A percentile compares a stretch with the other conserved stretches of the same genome.
Evolutionary conservation across 2,797 vertebrate genomes (phyloP).

Genomic region (Meda fulgida): DNA sequence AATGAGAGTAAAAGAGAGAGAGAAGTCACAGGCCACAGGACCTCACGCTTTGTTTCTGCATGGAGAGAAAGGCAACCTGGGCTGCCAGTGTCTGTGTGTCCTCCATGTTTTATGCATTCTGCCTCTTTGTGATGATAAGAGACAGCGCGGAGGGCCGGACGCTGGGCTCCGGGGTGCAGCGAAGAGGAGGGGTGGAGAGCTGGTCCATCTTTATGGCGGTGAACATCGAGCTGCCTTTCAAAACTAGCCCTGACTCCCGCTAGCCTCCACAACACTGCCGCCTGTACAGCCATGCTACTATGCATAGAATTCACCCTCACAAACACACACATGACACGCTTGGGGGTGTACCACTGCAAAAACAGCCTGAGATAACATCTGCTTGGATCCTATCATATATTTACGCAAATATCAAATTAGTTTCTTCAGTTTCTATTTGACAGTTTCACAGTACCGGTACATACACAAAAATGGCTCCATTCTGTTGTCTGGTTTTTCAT

Average conservation of each 20-base stretch:
- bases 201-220: background rate
- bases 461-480: background rate
- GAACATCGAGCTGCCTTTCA: constrained; percentile 1
- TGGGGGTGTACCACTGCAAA: background rate
- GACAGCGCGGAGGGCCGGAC: constrained; percentile 76
- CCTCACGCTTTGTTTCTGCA: constrained; percentile 76
- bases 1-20: constrained; percentile 15
- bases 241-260: constrained; percentile 20
- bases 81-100: constrained; percentile 78
- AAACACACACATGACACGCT: constrained; percentile 16
- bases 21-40: constrained; percentile 81
- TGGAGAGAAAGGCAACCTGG: constrained; percentile 78
- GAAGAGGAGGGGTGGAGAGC: constrained; percentile 64
- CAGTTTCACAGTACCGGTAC: background rate
- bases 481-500: background rate
- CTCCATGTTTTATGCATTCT: constrained; percentile 86
- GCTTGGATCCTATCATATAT: background rate
- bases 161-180: constrained; percentile 76
- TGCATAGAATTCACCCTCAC: constrained; percentile 47
- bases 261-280: background rate
- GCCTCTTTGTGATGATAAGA: constrained; percentile 85
- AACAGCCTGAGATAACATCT: constrained; percentile 22
- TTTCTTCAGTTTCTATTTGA: background rate
- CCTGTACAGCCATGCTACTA: constrained; percentile 36
- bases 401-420: constrained; percentile 1